Percentiles rank a stretch among this genome's conserved stretches.
These are phyloP conservation scores for Tokudaia tokunoshimensis DNA, from an alignment of 2,797 vertebrate genomes.

Conservation along the genomic window DNA sequence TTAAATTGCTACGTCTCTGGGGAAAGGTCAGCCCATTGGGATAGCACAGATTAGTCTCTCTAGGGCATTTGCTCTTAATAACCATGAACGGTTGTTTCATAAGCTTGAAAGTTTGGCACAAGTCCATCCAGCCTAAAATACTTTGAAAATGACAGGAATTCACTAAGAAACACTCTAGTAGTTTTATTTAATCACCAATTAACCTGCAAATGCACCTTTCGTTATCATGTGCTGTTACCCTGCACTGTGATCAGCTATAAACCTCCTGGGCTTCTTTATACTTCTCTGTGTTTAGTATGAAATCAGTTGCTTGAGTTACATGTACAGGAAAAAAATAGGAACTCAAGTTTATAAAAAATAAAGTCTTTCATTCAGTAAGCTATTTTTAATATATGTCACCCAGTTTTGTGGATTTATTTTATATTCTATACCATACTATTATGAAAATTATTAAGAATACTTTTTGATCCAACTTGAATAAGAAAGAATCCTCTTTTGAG, in stretches of 20 bases:
- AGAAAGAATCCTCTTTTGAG: not conserved
- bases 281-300: not conserved
- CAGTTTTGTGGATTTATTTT: constrained; percentile 36
- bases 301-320: not conserved
- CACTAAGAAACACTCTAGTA: constrained; percentile 84
- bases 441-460: not conserved
- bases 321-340: not conserved
- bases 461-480: not conserved
- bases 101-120: constrained; percentile 86
- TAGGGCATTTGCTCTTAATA: constrained; percentile 89
- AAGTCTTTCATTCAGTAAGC: not conserved
- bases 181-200: constrained; percentile 88
- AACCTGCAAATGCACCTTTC: constrained; percentile 83
- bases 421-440: not conserved
- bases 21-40: constrained; percentile 88
- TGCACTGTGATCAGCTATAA: constrained; percentile 63
- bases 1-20: constrained; percentile 89
- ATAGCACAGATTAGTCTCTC: constrained; percentile 88
- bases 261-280: constrained; percentile 11
- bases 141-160: constrained; percentile 86
- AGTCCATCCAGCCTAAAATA: constrained; percentile 86
- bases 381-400: not conserved
- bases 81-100: constrained; percentile 87
- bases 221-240: constrained; percentile 75
- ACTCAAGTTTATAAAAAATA: not conserved